Percentiles rank a stretch among this genome's conserved stretches.
Evolutionary conservation across 2,888 invertebrate genomes (phyloP).

Genomic region (Tribolium freemani): DNA sequence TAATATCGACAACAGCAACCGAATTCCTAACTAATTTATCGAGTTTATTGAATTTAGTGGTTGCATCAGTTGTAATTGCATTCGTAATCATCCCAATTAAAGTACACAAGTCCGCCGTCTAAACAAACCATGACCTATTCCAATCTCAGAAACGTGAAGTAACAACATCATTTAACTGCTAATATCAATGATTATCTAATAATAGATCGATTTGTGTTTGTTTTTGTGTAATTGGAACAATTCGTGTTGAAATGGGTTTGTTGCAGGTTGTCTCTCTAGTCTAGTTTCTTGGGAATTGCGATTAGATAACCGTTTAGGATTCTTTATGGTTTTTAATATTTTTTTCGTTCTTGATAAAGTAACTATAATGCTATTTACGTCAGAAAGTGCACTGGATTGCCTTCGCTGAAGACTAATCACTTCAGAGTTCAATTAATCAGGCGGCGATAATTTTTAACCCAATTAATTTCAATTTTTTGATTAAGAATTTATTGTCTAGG

Average conservation of each 20-base stretch:
- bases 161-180: constrained; percentile 6
- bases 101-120: constrained; percentile 6
- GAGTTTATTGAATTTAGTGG: not conserved
- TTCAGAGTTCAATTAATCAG: not conserved
- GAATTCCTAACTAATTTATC: constrained; percentile 17
- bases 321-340: constrained; percentile 2
- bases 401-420: not conserved
- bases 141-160: constrained; percentile 5
- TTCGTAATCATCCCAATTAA: constrained; percentile 18
- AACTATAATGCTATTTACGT: constrained; percentile 1
- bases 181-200: constrained; percentile 15
- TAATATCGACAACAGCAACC: constrained; percentile 4
- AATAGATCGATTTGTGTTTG: constrained; percentile 14
- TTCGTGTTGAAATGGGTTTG: not conserved
- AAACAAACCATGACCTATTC: constrained; percentile 33
- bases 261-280: constrained; percentile 1
- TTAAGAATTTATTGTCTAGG: too few species aligned
- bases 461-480: too few species aligned
- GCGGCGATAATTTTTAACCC: not conserved
- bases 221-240: not conserved
- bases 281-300: not conserved
- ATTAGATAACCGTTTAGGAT: not conserved
- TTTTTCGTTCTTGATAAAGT: not conserved
- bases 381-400: constrained; percentile 1
- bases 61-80: not conserved